A percentile compares a stretch with the other conserved stretches of the same genome.
These are phyloP conservation scores for Drosophila arawakana DNA, from an alignment of 1,140 invertebrate genomes.

Conservation along the genomic window DNA sequence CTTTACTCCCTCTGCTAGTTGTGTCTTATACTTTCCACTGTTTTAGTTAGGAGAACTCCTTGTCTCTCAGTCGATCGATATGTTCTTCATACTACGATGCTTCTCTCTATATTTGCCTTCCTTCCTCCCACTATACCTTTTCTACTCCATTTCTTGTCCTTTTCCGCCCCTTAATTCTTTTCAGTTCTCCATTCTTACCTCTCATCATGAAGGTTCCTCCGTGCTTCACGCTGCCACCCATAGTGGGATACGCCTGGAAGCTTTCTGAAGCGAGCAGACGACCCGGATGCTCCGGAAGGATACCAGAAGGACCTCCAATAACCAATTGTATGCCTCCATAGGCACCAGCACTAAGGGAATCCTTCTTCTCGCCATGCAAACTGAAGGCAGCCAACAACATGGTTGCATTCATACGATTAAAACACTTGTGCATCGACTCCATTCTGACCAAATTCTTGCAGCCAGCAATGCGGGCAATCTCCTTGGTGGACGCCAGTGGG, in stretches of 20 bases:
- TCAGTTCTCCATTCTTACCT: slow-evolving; percentile 43
- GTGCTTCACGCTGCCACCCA: slow-evolving; percentile 80
- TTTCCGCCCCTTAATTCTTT: no score
- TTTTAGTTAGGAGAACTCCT: no score
- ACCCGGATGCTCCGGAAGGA: slow-evolving; percentile 77
- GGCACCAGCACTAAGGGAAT: slow-evolving; percentile 51
- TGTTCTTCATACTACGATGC: no score
- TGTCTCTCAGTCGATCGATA: no score
- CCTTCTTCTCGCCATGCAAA: slow-evolving; percentile 60
- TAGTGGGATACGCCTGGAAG: slow-evolving; percentile 75
- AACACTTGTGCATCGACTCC: slow-evolving; percentile 69
- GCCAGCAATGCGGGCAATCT: slow-evolving; percentile 69
- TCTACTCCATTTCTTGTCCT: no score
- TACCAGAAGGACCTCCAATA: slow-evolving; percentile 79
- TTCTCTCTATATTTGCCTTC: not conserved
- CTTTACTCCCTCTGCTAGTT: not conserved
- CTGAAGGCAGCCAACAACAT: slow-evolving; percentile 70
- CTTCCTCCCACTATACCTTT: not conserved
- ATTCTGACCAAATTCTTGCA: slow-evolving; percentile 68
- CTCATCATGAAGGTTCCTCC: slow-evolving; percentile 77
- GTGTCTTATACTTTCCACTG: no score
- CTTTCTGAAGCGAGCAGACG: slow-evolving; percentile 69
- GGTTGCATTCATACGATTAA: slow-evolving; percentile 69
- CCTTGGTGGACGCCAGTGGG: slow-evolving; percentile 82
- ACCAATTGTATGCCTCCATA: slow-evolving; percentile 77